A percentile compares a stretch with the other conserved stretches of the same genome.
These are phyloP conservation scores for Platorchestia sp. DNA, from an alignment of 1,140 invertebrate genomes.

Conservation along the genomic window DNA sequence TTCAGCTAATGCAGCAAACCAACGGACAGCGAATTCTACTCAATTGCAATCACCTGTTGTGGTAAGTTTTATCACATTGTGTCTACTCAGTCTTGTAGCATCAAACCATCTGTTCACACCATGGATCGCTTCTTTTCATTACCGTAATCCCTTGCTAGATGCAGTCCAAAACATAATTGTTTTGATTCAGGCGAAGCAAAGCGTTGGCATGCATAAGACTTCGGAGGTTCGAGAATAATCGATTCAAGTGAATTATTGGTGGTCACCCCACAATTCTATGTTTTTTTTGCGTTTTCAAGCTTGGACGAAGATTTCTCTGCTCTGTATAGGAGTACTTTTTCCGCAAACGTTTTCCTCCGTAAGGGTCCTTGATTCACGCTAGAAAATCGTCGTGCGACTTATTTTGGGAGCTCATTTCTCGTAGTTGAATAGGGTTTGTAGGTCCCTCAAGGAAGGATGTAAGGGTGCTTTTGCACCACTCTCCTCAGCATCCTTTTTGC, in stretches of 20 bases:
- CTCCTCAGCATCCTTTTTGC: neutral
- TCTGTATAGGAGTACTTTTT: no score
- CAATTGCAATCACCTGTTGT: neutral
- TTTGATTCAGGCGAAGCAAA: neutral
- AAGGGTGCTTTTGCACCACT: neutral
- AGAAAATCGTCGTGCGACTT: neutral
- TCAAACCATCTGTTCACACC: neutral
- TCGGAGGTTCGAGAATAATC: neutral
- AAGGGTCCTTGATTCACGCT: neutral
- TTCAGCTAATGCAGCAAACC: neutral
- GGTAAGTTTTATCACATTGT: neutral
- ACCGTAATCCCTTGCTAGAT: neutral
- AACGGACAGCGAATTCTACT: neutral
- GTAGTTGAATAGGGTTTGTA: neutral
- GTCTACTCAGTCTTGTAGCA: neutral
- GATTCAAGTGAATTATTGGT: neutral
- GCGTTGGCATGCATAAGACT: neutral
- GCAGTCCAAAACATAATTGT: neutral
- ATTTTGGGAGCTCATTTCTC: neutral
- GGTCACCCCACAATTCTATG: no score
- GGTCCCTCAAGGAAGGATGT: neutral
- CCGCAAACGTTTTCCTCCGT: neutral
- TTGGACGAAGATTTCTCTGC: neutral
- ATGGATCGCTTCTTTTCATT: neutral
- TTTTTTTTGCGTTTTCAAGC: neutral